Conservation (phyloP, 2,888 invertebrate species). For the Sminthurinus aureus region DNA sequence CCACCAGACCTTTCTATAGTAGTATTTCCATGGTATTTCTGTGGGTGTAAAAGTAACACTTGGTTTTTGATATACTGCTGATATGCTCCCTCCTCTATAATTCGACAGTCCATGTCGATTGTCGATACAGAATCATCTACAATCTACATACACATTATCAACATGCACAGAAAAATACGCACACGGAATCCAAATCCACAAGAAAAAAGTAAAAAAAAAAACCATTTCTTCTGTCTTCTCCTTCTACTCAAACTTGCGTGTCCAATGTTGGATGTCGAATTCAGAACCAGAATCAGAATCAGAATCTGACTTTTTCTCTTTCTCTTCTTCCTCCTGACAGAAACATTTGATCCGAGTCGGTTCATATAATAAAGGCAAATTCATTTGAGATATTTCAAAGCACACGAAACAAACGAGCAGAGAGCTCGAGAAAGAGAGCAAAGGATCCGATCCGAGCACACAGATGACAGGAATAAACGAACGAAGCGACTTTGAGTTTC, state of each 20-base stretch:
- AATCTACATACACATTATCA: no score
- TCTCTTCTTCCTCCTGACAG: slow-evolving; percentile 16
- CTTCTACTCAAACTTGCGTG: slow-evolving; percentile 25
- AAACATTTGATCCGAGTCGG: slow-evolving; percentile 22
- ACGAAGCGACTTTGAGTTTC: no score
- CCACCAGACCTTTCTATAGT: background rate
- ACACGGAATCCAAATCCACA: background rate
- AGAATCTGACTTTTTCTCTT: slow-evolving; percentile 9
- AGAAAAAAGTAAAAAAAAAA: slow-evolving; percentile 17
- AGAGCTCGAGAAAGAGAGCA: background rate
- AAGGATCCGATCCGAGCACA: no score
- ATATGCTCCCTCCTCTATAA: no score
- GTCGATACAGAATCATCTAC: no score
- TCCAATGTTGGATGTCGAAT: no score
- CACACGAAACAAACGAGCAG: background rate
- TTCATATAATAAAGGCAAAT: slow-evolving; percentile 21
- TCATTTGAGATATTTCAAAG: background rate
- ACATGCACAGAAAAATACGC: no score
- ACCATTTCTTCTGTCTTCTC: slow-evolving; percentile 10
- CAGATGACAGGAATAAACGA: no score
- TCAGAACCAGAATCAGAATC: slow-evolving; percentile 16
- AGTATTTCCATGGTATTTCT: no score
- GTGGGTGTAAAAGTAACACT: no score
- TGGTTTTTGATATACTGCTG: no score
- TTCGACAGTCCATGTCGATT: no score